phyloP scores from a whole-genome alignment of 92 coral and sea anemone species.

The Epizoanthus scotinus region DNA sequence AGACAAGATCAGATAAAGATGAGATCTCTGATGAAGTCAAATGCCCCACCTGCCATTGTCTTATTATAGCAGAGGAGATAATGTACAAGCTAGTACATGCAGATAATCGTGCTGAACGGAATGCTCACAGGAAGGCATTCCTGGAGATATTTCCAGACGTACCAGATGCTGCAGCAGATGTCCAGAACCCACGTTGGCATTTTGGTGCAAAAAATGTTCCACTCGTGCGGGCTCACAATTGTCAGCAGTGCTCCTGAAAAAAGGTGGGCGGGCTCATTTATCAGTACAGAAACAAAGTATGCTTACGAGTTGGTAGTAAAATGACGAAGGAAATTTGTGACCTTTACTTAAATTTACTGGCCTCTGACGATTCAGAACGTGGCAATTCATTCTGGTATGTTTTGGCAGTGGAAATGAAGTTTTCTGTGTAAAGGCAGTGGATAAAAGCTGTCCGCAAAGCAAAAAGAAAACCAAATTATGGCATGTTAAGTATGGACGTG shows the following conservation, averaged over 20 bases:
- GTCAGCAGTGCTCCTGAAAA: background rate
- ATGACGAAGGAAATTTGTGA: background rate
- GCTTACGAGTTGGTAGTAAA: background rate
- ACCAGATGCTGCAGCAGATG: too few species aligned
- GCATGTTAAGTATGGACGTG: too few species aligned
- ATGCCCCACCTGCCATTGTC: too few species aligned
- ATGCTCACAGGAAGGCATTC: too few species aligned
- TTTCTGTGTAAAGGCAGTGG: slow-evolving; percentile 6
- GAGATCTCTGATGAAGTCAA: too few species aligned
- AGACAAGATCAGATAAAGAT: too few species aligned
- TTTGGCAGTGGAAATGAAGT: background rate
- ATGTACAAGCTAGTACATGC: too few species aligned
- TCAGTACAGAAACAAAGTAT: background rate
- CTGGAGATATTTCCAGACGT: too few species aligned
- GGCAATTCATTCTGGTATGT: background rate
- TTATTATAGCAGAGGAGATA: too few species aligned
- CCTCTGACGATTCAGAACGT: background rate
- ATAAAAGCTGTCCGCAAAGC: background rate
- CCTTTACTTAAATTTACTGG: background rate
- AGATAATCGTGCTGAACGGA: too few species aligned
- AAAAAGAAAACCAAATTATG: background rate
- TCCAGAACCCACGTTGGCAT: too few species aligned
- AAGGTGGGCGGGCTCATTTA: background rate
- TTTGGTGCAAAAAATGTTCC: too few species aligned
- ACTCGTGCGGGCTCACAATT: background rate